Evolutionary conservation across 2,888 invertebrate genomes (phyloP), one percentile per base, ranked within the genome.

Genomic region (Drosophila merina): DNA sequence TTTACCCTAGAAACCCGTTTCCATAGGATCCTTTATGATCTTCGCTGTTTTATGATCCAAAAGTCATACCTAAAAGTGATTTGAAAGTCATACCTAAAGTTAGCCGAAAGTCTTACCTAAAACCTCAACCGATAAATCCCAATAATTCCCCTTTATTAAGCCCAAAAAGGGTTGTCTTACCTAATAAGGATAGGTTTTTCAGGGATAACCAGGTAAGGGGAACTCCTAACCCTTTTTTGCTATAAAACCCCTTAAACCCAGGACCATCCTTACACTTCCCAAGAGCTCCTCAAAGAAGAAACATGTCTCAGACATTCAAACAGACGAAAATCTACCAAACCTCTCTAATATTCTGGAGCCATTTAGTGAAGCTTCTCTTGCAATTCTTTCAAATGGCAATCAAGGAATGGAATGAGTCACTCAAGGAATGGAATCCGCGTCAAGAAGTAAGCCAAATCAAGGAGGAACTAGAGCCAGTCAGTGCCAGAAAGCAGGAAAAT

Each of bases 271-370:
- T 14, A 52, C 66, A 63, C 26, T 51, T 9, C 6, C 8, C n/a
- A 7, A 3, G 12, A 8, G 14, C 25, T 0, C 14, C 14, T 12
- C 26, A 8, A 30, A 9, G 49, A 3, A 26, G 25, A 44, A 60
- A 47, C 63, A 42, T 82, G 82, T 69, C 56, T 14, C 20, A 42
- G 6, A 20, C 44, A 5, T 36, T 33, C 20, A 20, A 20, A 2
- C 20, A 20, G 2, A 14, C 12, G 6, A n/a, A 56, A 33, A 49
- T 51, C 8, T 47, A 47, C 14, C 12, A 57, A 25, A 50, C 42
- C 2, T 51, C 57, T 7, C 9, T 38, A 8, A 45, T 45, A 31
- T 52, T 73, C 25, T 77, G 57, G 47, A 10, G 57, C 36, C 45
- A 58, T 3, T 44, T 77, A 4, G 30, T 67, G 20, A 49, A 36